A percentile compares a stretch with the other conserved stretches of the same genome.
These are phyloP conservation scores for Unio pictorum DNA, from an alignment of 2,888 invertebrate genomes.

Conservation along the genomic window DNA sequence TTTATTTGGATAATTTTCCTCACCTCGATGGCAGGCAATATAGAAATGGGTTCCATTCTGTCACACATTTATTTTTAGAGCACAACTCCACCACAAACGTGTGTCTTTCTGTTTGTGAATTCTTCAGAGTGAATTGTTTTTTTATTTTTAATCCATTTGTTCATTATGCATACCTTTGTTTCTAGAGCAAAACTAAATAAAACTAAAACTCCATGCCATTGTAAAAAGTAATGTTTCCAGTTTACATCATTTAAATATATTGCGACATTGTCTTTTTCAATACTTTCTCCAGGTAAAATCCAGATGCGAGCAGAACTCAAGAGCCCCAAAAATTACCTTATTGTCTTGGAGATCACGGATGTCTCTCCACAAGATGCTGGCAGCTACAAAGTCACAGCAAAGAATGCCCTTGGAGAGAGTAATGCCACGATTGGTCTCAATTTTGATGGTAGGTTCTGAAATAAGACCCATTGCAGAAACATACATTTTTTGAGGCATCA, in stretches of 20 bases:
- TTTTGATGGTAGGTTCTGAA: slow-evolving; percentile 79
- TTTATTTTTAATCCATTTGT: too few species aligned
- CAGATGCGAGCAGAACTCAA: slow-evolving; percentile 75
- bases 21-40: background rate
- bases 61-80: too few species aligned
- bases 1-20: too few species aligned
- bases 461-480: too few species aligned
- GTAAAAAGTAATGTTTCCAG: background rate
- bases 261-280: too few species aligned
- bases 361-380: slow-evolving; percentile 85
- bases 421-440: slow-evolving; percentile 96
- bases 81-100: too few species aligned
- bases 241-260: background rate
- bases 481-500: too few species aligned
- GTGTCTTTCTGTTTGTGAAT: too few species aligned
- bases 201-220: background rate
- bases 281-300: slow-evolving; percentile 58
- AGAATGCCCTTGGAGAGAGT: slow-evolving; percentile 93
- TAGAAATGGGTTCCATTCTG: too few species aligned
- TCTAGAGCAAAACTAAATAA: too few species aligned
- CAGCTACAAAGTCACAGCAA: slow-evolving; percentile 94
- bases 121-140: too few species aligned
- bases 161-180: too few species aligned
- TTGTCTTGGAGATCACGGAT: slow-evolving; percentile 89
- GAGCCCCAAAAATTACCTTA: slow-evolving; percentile 78